Conservation (phyloP, 2,113 vertebrate species). For the Bubalus kerabau region DNA sequence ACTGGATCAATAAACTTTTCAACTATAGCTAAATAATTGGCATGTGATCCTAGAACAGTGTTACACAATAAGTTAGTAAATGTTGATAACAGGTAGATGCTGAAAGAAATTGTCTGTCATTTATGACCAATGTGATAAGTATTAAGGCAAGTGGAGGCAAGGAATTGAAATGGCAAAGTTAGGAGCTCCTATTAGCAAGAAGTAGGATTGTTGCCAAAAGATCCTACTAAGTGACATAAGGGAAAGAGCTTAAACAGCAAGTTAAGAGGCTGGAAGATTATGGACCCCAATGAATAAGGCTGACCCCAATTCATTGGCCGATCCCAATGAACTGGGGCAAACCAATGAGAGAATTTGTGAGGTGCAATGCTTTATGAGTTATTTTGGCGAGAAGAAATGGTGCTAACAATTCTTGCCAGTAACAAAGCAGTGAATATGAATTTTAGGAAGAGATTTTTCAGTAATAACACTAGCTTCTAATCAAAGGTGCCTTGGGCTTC, state of each 20-base stretch:
- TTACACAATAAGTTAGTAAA: neutral
- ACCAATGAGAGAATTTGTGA: neutral
- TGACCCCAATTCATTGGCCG: neutral
- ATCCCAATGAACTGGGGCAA: neutral
- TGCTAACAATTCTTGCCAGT: neutral
- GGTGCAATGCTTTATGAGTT: neutral
- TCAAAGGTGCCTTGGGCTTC: neutral
- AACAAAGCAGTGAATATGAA: neutral
- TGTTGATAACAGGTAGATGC: neutral
- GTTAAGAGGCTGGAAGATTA: neutral
- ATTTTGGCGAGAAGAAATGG: neutral
- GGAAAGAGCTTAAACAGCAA: neutral
- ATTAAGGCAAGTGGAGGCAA: neutral
- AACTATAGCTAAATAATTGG: neutral
- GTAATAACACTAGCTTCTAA: neutral
- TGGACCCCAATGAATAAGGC: accelerated
- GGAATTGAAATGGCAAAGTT: neutral
- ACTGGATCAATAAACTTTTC: neutral
- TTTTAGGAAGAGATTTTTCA: neutral
- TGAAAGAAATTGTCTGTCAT: neutral
- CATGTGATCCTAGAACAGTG: neutral
- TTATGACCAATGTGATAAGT: neutral
- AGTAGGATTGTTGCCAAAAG: neutral
- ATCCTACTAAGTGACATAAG: neutral
- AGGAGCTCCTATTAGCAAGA: neutral